Evolutionary conservation across 2,113 vertebrate species (phyloP), one percentile per base, ranked within the genome.

Genomic region (Setophaga kirtlandii): DNA sequence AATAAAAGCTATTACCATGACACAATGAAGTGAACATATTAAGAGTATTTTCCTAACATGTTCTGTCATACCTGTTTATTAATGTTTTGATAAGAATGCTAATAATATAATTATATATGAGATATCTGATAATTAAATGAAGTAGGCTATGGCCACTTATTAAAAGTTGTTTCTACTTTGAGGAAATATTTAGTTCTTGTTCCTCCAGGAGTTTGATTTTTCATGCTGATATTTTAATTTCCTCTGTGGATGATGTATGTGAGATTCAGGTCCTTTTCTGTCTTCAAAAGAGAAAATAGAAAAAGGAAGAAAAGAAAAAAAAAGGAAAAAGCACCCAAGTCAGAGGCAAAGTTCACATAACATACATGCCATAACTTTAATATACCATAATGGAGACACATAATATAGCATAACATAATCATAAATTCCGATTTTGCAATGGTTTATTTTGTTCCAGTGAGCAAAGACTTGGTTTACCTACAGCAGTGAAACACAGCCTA

Each of bases 101-200:
- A 41, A 16, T 60, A 65, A 39, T 11, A 22, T 13, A 39, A 55
- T 53, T 30, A 41, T 6, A 12, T 68, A 6, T 31, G 11, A 13
- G 23, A 15, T 46, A 41, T 39, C 31, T 39, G 5, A 65, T 20
- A 49, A 60, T 68, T 42, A 56, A 87, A 46, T 24, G 2, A 58
- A 85, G 20, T 24, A 17, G 28, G 13, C 9, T 11, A 5, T 35
- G 42, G 22, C 23, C 35, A 33, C 31, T 18, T 20, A 44, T 17
- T 47, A n/a, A 64, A 49, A 68, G 25, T 39, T 42, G 12, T 65
- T 80, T 56, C 31, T 42, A 5, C 11, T 91, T 92, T 84, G 37
- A 20, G 62, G 52, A 95, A 96, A 49, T 87, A 10, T 37, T 56
- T 70, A 37, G 33, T 91, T 87, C 60, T 84, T 30, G 17, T 70